Evolutionary conservation across 1,140 invertebrate genomes (phyloP).

Genomic region (Neodiprion lecontei): DNA sequence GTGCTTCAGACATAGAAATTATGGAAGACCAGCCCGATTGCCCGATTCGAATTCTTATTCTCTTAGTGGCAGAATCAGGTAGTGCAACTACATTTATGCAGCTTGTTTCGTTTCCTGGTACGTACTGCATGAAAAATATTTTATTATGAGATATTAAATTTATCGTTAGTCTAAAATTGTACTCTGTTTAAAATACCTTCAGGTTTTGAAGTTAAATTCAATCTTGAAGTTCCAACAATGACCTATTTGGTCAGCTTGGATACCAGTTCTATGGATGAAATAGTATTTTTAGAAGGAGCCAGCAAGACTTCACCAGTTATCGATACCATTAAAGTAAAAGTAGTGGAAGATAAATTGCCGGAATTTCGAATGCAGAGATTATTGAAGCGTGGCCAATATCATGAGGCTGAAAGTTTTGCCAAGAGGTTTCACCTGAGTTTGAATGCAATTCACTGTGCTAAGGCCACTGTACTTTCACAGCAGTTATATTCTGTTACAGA

Average conservation of each 20-base stretch:
- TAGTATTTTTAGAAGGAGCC: slow-evolving; percentile 51
- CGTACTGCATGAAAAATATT: slow-evolving; percentile 12
- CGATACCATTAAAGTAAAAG: slow-evolving; percentile 51
- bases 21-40: slow-evolving; percentile 35
- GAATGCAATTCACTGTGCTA: slow-evolving; percentile 49
- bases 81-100: slow-evolving; percentile 31
- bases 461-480: slow-evolving; percentile 45
- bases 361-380: slow-evolving; percentile 52
- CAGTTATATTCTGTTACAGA: slow-evolving; percentile 46
- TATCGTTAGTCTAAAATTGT: slow-evolving; percentile 19
- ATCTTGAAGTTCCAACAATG: slow-evolving; percentile 43
- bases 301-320: slow-evolving; percentile 24
- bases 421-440: slow-evolving; percentile 48
- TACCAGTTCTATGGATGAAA: slow-evolving; percentile 39
- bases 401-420: slow-evolving; percentile 55
- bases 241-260: slow-evolving; percentile 46
- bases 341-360: slow-evolving; percentile 48
- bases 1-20: slow-evolving; percentile 42
- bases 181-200: slow-evolving; percentile 18
- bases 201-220: slow-evolving; percentile 50
- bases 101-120: slow-evolving; percentile 50
- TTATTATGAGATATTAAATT: slow-evolving; percentile 15
- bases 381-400: slow-evolving; percentile 49
- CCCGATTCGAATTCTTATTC: slow-evolving; percentile 39
- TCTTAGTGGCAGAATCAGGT: slow-evolving; percentile 29